Percentiles rank a stretch among this genome's conserved stretches.
These are phyloP conservation scores for Synanthedon myopaeformis DNA, from an alignment of 2,888 invertebrate species.

Conservation along the genomic window DNA sequence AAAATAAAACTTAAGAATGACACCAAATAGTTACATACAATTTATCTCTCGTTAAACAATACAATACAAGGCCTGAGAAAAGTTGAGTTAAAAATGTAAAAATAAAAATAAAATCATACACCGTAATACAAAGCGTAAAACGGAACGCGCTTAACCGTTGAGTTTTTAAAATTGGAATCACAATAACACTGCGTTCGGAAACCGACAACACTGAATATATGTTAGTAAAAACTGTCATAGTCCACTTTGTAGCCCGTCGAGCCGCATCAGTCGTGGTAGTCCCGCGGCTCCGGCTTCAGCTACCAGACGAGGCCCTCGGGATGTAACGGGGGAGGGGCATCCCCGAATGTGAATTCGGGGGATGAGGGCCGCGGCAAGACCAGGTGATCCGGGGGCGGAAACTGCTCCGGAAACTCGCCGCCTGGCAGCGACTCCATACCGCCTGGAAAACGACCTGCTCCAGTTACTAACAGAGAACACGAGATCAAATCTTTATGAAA, in stretches of 20 bases:
- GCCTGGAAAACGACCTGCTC: slow-evolving; percentile 84
- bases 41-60: too few species aligned
- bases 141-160: not conserved
- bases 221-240: slow-evolving; percentile 30
- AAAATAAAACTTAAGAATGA: too few species aligned
- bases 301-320: slow-evolving; percentile 68
- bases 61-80: too few species aligned
- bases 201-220: not conserved
- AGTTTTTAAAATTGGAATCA: slow-evolving; percentile 16
- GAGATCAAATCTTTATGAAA: too few species aligned
- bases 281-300: slow-evolving; percentile 72
- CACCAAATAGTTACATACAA: too few species aligned
- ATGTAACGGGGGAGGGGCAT: slow-evolving; percentile 62
- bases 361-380: slow-evolving; percentile 81
- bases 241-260: slow-evolving; percentile 61
- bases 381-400: slow-evolving; percentile 75
- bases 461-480: slow-evolving; percentile 46
- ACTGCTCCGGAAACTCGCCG: slow-evolving; percentile 65
- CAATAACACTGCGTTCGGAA: slow-evolving; percentile 22
- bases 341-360: slow-evolving; percentile 77
- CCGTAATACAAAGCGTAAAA: too few species aligned
- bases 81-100: too few species aligned
- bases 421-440: slow-evolving; percentile 72
- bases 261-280: slow-evolving; percentile 71
- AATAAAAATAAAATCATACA: too few species aligned